Evolutionary conservation across 2,113 vertebrate genomes (phyloP), one percentile per base, ranked within the genome.

Genomic region (Oreochromis aureus): DNA sequence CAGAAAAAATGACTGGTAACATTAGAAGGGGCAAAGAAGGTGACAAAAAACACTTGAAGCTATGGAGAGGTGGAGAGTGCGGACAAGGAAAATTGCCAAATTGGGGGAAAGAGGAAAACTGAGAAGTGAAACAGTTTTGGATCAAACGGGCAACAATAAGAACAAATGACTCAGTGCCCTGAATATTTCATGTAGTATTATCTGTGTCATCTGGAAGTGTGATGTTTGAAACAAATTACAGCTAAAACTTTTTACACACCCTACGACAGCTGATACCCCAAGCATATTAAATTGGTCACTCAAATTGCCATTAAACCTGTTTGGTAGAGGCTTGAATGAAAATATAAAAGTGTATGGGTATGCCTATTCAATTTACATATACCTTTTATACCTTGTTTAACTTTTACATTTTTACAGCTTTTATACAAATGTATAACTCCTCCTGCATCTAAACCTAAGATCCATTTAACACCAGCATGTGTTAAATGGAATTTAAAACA

Each of bases 1-100:
- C 5, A 36, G 84, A 89, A 81, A 86, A 89, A 90, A 93, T 86
- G 13, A 58, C 58, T 85, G 82, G 87, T 90, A 92, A 93, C 61
- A 71, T 85, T 87, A 91, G 85, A 81, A 88, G 63, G 83, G 69
- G 39, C 55, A 54, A 84, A 81, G 24, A 58, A 56, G 22, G 66
- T 73, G 27, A 87, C 82, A 82, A 16, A 86, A 83, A 80, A 66
- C 63, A 54, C 34, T 79, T 9, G 30, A 83, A 81, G 15, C 69
- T 63, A 86, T 82, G 59, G 44, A 82, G 30, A 27, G 71, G 12
- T 27, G 27, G 12, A 24, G 63, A 69, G 41, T 24, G 44, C 32
- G 10, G 44, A 85, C 82, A 59, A 22, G 73, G 30, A 63, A 90
- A 87, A 84, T 59, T 12, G 46, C 36, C 66, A 54, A 86, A 85